Evolutionary conservation across 2,113 vertebrate species (phyloP).

Genomic region (Aegotheles bennettii): DNA sequence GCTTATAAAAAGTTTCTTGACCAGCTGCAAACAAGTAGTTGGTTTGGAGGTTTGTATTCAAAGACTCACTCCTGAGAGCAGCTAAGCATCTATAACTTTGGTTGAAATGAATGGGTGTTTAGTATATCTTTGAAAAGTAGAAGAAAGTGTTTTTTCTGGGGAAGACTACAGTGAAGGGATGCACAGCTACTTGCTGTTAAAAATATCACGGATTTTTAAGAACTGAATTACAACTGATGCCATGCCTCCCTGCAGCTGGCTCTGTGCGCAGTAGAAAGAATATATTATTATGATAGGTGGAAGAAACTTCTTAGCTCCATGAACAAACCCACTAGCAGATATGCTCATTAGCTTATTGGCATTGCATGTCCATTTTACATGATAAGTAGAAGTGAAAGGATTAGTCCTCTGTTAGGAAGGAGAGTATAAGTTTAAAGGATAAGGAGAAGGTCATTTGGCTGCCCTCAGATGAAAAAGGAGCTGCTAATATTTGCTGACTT

Average conservation of each 20-base stretch:
- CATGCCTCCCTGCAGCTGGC: not conserved
- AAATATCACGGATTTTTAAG: not conserved
- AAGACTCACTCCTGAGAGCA: not conserved
- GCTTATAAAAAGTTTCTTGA: not conserved
- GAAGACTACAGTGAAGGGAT: not conserved
- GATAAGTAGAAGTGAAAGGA: not conserved
- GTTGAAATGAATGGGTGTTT: not conserved
- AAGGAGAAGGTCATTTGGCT: not conserved
- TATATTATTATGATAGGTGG: not conserved
- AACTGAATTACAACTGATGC: not conserved
- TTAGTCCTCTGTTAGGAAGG: not conserved
- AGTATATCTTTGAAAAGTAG: not conserved
- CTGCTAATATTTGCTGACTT: not conserved
- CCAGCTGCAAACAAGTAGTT: not conserved
- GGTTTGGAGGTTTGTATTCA: not conserved
- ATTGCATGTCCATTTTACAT: not conserved
- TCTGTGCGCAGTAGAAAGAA: not conserved
- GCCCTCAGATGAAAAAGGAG: not conserved
- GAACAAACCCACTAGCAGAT: not conserved
- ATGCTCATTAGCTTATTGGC: not conserved
- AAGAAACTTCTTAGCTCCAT: not conserved
- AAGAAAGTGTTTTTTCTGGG: not conserved
- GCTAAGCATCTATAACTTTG: not conserved
- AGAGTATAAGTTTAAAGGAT: not conserved
- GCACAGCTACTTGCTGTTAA: not conserved